Base-by-base conservation (phyloP, 2,888 invertebrate species). In the Protodeltote pygarga region DNA sequence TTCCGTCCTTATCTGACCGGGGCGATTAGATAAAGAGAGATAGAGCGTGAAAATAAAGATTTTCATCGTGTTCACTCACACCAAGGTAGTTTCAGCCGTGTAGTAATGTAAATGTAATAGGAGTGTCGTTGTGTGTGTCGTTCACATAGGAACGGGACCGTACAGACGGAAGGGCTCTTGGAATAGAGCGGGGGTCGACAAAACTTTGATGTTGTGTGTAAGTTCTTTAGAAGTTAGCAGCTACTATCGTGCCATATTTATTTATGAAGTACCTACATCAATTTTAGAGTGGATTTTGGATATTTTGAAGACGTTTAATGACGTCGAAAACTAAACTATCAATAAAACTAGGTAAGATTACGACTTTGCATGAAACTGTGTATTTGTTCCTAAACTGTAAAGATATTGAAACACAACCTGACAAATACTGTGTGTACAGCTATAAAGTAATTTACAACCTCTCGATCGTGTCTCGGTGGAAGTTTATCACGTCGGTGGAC, bases 11-110 rank as follows among this genome's bases (percentile, higher is more conserved):
- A 92, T 92, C 91, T 85, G 89, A 85, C 90, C 82, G 81, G 71
- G 71, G 87, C 88, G 91, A 92, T 92, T 92, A 92, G 91, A 92
- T 92, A 92, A 92, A 89, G 92, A 92, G 87, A 92, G 92, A 92
- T 92, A 92, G 88, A 92, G 91, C 91, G 91, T 92, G 90, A 92
- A 92, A 92, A 92, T 92, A 92, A 92, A 92, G 92, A 92, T 92
- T 92, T 92, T 92, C 92, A 92, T 91, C 92, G 92, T 91, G 91
- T 91, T 89, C 89, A 91, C 92, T 82, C 89, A 90, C 91, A 91
- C 90, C 78, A 73, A 55, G 73, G 70, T 75, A 81, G 81, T 84
- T 85, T 83, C 80, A 83, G 83, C 73, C 73, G 77, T 80, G 81
- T 73, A 73, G 76, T 79, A 68, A 68, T 68, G 57, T 74, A 58